These are phyloP conservation scores for Sylvia borin DNA, from an alignment of 2,797 vertebrate genomes.

Conservation along the genomic window DNA sequence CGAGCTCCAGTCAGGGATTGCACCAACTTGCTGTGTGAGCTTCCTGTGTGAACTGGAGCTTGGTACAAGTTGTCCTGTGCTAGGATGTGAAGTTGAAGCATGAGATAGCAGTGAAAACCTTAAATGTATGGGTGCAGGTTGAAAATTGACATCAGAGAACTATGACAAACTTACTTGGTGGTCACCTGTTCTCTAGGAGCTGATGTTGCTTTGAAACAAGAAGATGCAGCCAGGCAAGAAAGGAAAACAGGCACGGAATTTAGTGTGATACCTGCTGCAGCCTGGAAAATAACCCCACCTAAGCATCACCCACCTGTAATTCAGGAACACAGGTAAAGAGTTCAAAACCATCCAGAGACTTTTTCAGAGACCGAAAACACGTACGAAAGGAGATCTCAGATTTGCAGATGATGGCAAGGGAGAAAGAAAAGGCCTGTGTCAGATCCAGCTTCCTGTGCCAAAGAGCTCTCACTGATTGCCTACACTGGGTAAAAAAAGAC, in stretches of 20 bases:
- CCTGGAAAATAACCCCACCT: background rate
- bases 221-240: background rate
- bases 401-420: background rate
- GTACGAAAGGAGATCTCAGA: background rate
- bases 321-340: background rate
- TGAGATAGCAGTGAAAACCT: background rate
- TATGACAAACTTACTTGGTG: background rate
- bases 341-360: background rate
- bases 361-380: background rate
- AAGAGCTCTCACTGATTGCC: background rate
- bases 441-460: background rate
- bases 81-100: background rate
- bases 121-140: background rate
- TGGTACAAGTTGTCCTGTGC: background rate
- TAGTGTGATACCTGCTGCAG: background rate
- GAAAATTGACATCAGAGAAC: background rate
- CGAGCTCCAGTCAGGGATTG: background rate
- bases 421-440: background rate
- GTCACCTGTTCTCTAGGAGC: background rate
- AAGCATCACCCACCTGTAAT: background rate
- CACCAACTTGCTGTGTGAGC: background rate
- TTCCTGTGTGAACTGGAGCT: background rate
- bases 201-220: background rate
- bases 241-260: background rate
- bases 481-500: background rate